These are phyloP conservation scores for Spheniscus mendiculus DNA, from an alignment of 2,113 vertebrate genomes.

Conservation along the genomic window DNA sequence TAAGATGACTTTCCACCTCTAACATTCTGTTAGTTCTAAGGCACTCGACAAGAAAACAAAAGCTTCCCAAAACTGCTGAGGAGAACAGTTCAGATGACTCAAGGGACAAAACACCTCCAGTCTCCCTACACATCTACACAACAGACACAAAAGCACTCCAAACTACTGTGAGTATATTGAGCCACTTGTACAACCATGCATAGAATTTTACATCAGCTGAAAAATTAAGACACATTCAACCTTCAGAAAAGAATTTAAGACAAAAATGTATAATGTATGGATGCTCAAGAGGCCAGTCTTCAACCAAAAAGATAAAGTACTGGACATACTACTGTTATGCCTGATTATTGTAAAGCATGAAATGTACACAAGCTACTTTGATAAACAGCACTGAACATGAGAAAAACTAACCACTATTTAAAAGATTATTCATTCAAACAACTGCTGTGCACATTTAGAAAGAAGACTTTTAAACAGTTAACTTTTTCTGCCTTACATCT, in stretches of 20 bases:
- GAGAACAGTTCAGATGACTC: not conserved
- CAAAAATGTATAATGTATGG: not conserved
- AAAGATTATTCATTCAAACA: not conserved
- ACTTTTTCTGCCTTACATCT: not conserved
- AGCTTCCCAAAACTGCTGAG: not conserved
- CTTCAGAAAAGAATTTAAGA: not conserved
- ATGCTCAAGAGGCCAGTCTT: not conserved
- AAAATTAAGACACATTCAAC: not conserved
- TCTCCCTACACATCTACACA: not conserved
- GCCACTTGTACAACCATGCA: not conserved
- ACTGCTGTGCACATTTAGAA: not conserved
- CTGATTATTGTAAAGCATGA: accelerated
- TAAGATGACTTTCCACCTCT: not conserved
- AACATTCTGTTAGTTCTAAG: not conserved
- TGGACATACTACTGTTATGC: not conserved
- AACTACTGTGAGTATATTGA: accelerated
- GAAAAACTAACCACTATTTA: not conserved
- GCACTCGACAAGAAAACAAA: not conserved
- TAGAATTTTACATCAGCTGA: accelerated
- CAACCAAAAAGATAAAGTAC: not conserved
- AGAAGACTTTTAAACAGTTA: not conserved
- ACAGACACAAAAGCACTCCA: not conserved
- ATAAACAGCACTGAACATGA: not conserved
- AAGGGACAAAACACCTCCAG: not conserved
- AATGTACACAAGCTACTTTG: not conserved